A percentile compares a stretch with the other conserved stretches of the same genome.
Conservation (phyloP, 2,797 vertebrate species). For the Okamejei kenojei region DNA sequence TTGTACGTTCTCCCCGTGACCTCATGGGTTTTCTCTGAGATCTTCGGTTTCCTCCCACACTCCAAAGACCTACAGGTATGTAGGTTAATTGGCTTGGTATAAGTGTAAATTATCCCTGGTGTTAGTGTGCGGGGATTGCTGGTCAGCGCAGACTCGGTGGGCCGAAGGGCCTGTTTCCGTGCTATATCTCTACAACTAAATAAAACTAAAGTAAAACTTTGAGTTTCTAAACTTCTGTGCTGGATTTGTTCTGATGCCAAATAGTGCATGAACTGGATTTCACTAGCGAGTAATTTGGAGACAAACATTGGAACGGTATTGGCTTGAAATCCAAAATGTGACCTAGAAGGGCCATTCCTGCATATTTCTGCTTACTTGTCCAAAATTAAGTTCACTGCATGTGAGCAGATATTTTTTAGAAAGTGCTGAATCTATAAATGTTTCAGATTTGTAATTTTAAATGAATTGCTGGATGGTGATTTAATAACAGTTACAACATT, state of each 20-base stretch:
- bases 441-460: neutral
- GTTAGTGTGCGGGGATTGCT: no score
- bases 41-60: no score
- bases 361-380: neutral
- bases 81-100: no score
- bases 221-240: neutral
- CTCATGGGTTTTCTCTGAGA: no score
- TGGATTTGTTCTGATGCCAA: neutral
- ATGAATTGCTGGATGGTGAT: neutral
- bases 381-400: neutral
- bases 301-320: neutral
- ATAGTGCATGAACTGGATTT: neutral
- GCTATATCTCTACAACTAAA: no score
- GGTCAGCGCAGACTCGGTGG: no score
- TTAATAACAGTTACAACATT: neutral
- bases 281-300: neutral
- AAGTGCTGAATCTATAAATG: constrained; percentile 11
- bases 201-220: neutral
- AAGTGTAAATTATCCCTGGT: no score
- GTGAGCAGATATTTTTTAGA: neutral
- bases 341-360: neutral
- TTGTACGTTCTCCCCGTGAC: no score
- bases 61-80: no score
- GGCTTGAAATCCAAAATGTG: neutral
- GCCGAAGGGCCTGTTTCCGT: no score